Base-by-base conservation (phyloP, 1,140 invertebrate species). In the Drosophila setifemur region DNA sequence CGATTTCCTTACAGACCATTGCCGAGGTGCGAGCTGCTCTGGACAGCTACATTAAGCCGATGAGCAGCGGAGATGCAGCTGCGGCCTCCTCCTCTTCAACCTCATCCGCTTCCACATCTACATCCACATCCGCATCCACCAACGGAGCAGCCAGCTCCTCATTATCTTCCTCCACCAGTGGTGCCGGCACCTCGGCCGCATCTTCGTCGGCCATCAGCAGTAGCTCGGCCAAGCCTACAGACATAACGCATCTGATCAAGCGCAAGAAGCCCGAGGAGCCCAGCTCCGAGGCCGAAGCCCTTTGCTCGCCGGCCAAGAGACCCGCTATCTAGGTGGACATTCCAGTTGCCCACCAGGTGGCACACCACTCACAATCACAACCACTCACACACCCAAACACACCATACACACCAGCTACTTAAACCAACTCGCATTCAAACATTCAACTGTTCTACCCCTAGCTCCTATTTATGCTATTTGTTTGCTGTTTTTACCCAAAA, bases 241-340 rank as follows among this genome's bases (percentile, higher is more conserved):
- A 90, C 45, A 90, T 90, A 26, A 89, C 89, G 25, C 89, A 90
- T 82, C 45, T 90, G 61, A 90, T 90, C 35, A 90, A 90, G 52
- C 89, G 89, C 45, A 90, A 90, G 68, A 90, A 90, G 70, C 89
- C 89, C 6, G 89, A 89, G 48, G 89, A 89, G 19, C 74, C 85
- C 25, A 74, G 77, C 45, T 86, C 79, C 23, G 89, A 90, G 50
- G 87, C 89, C 8, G 89, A 89, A 28, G 76, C 89, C 16, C 45
- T 72, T 1, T 82, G 85, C 35, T 88, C 87, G 44, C 89, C 89
- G 26, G 89, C 89, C 29, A 88, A 90, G 52, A 76, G 81, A 42
- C 70, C 89, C 25, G 86, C 88, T 23, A 40, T 89, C 43, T 90
- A 88, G 52, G 19, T 55, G 40, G 50, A 87, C 82, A 86, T 86